These are phyloP conservation scores for Oligia strigilis DNA, from an alignment of 2,888 invertebrate genomes.

Conservation along the genomic window DNA sequence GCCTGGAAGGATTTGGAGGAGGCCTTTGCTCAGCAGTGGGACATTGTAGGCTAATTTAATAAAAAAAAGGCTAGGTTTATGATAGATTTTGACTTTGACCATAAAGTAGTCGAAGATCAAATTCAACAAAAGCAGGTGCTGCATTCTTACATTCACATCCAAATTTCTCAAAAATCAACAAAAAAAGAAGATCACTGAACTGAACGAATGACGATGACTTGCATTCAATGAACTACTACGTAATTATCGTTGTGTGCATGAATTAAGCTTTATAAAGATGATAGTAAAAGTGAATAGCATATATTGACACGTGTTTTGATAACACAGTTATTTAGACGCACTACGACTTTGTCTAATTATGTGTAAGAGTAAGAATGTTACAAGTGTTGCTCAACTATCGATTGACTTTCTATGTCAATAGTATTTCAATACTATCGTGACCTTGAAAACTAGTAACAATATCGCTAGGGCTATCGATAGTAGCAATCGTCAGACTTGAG, in stretches of 20 bases:
- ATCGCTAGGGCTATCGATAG: too few species aligned
- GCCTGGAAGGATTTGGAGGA: neutral
- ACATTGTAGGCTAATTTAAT: neutral
- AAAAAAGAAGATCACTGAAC: slow-evolving; percentile 8
- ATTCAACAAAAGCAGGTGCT: neutral
- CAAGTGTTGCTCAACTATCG: too few species aligned
- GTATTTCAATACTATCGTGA: too few species aligned
- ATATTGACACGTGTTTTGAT: slow-evolving; percentile 42
- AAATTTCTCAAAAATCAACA: neutral
- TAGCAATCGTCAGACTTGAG: too few species aligned
- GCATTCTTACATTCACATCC: neutral
- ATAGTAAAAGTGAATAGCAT: slow-evolving; percentile 49
- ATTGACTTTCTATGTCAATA: too few species aligned
- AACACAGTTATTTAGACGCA: slow-evolving; percentile 34
- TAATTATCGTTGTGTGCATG: slow-evolving; percentile 18
- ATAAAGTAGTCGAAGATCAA: neutral
- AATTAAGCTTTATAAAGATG: slow-evolving; percentile 21
- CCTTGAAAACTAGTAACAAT: too few species aligned
- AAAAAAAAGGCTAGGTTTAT: neutral
- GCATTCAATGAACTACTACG: slow-evolving; percentile 13
- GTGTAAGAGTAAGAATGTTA: neutral
- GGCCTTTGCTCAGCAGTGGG: neutral
- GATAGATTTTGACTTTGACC: neutral
- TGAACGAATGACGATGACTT: neutral
- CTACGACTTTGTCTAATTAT: slow-evolving; percentile 25